Percentiles rank a stretch among this genome's conserved stretches.
Conservation (phyloP, 2,888 invertebrate genomes). For the Metallyticus violacea region DNA sequence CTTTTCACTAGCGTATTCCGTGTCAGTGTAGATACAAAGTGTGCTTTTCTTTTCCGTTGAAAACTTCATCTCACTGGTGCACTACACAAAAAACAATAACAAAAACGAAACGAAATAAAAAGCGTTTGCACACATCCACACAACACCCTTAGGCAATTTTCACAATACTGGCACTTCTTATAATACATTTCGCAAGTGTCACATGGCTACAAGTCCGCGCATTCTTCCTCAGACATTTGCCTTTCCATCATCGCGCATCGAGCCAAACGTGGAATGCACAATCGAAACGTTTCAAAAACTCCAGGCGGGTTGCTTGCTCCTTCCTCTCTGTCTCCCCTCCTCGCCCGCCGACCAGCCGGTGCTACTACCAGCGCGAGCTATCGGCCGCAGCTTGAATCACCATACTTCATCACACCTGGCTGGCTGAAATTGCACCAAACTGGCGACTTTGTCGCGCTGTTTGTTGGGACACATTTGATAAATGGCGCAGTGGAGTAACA, state of each 20-base stretch:
- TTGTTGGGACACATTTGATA: neutral
- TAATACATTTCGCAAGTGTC: neutral
- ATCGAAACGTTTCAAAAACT: slow-evolving; percentile 14
- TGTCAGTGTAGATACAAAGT: slow-evolving; percentile 59
- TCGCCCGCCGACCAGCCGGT: neutral
- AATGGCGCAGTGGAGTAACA: neutral
- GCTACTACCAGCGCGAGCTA: slow-evolving; percentile 19
- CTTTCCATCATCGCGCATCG: neutral
- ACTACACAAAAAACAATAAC: neutral
- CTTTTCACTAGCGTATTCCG: slow-evolving; percentile 54
- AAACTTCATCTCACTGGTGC: slow-evolving; percentile 27
- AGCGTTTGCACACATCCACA: neutral
- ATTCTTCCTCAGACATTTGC: neutral
- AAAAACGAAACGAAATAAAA: neutral
- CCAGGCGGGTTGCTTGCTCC: slow-evolving; percentile 2
- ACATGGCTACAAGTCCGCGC: too few relatives aligned
- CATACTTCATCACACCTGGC: neutral
- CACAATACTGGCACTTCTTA: neutral
- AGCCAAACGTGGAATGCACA: slow-evolving; percentile 20
- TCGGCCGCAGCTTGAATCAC: neutral
- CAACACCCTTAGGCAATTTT: neutral
- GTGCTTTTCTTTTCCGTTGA: slow-evolving; percentile 52
- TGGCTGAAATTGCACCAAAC: too few relatives aligned
- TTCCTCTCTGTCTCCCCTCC: neutral
- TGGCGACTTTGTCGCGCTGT: neutral